Conservation (phyloP, 2,113 vertebrate genomes). For the Eulemur rufifrons region DNA sequence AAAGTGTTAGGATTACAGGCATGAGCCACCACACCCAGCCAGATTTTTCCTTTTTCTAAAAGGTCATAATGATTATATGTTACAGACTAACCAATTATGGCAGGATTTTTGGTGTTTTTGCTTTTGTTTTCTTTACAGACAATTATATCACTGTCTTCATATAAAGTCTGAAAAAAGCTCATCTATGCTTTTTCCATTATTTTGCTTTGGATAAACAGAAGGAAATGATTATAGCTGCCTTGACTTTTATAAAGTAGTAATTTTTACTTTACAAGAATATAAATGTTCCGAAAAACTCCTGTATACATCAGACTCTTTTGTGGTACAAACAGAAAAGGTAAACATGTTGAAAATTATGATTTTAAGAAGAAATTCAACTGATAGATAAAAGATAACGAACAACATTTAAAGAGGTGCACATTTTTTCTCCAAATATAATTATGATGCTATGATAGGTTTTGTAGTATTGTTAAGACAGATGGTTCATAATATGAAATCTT, state of each 20-base stretch:
- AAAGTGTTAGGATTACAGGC: too few relatives aligned
- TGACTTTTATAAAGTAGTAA: constrained; percentile 24
- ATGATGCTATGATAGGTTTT: not conserved
- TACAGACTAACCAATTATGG: not conserved
- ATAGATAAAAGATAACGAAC: constrained; percentile 5
- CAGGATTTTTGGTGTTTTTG: not conserved
- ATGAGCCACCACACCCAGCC: too few relatives aligned
- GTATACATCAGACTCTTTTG: not conserved
- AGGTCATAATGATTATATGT: constrained; percentile 5
- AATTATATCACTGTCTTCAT: constrained; percentile 10
- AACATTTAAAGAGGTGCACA: not conserved
- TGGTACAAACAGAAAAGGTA: not conserved
- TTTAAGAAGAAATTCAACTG: not conserved
- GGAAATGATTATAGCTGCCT: not conserved
- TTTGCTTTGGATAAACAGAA: constrained; percentile 33
- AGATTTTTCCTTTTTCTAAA: not conserved
- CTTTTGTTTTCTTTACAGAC: not conserved
- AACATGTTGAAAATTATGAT: constrained; percentile 21
- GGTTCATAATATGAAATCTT: constrained; percentile 18
- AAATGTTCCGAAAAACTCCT: constrained; percentile 8
- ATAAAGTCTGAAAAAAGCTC: not conserved
- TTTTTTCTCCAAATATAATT: constrained; percentile 25
- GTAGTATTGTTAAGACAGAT: not conserved
- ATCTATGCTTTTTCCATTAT: not conserved
- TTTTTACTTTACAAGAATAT: constrained; percentile 52